Base-by-base conservation (phyloP, 2,888 invertebrate species). In the Campaea margaritaria region DNA sequence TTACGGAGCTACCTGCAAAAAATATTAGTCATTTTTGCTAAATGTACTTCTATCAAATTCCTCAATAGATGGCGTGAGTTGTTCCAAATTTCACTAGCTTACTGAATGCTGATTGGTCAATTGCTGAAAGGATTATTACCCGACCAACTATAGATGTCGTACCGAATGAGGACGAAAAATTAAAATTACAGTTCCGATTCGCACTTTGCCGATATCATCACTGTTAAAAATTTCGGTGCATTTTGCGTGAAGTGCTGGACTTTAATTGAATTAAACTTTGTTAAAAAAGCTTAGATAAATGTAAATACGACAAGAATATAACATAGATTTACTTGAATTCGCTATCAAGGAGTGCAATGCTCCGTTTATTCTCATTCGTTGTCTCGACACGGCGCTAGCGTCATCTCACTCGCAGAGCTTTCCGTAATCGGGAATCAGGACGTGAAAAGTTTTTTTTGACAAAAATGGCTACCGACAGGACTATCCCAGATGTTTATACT, bases 381-480 rank as follows among this genome's bases (percentile, higher is more conserved):
- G 78, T 78, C 75, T 83, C 80, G 80, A 78, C 74, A 81, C 79
- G 78, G 86, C 82, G 82, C 85, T 87, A 86, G 89, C 84, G 87
- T 87, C 81, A 82, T 85, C 86, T 87, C 82, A 73, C 81, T 85
- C 79, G 72, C 76, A 77, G 54, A 51, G 81, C 82, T 85, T 83
- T 82, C 80, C 78, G 78, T 87, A 87, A 84, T 87, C 79, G 83
- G 83, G 82, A 85, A 81, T 83, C 82, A 81, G 86, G 83, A 86
- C 81, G 83, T 79, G 82, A 81, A 82, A 83, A 83, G 81, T 81
- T 72, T 79, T 82, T 86, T 89, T 89, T 86, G 83, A 81, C 86
- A 88, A 91, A 92, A 89, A 92, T 92, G 91, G 92, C 91, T 82
- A 87, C 91, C 85, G 74, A 76, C 72, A 70, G 70, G 69, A 81